These are phyloP conservation scores for Hylia prasina DNA, from an alignment of 2,113 vertebrate genomes.

Conservation along the genomic window DNA sequence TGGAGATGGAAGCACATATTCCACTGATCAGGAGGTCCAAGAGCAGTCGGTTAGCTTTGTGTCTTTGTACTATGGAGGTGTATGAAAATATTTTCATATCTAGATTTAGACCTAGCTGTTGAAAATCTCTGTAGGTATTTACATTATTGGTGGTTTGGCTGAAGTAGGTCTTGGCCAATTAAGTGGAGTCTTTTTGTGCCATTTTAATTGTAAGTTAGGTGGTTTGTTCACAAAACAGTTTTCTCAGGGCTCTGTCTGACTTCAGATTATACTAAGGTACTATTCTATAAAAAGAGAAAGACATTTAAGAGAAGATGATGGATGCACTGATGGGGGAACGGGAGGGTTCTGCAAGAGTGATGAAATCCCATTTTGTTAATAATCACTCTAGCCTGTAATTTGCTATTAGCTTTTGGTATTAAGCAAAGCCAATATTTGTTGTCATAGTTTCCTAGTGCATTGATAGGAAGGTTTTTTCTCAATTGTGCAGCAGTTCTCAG, in stretches of 20 bases:
- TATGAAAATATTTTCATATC: not conserved
- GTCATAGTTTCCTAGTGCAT: not conserved
- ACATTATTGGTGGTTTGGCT: constrained; percentile 16
- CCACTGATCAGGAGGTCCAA: not conserved
- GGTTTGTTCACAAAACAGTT: constrained; percentile 2
- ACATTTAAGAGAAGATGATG: not conserved
- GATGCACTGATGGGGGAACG: not conserved
- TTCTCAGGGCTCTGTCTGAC: constrained; percentile 14
- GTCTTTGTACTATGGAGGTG: not conserved
- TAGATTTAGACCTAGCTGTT: not conserved
- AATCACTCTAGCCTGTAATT: not conserved
- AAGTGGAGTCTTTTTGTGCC: not conserved
- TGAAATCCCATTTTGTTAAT: not conserved
- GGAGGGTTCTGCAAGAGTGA: not conserved
- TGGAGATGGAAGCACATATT: not conserved
- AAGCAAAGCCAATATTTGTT: not conserved
- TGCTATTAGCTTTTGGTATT: not conserved
- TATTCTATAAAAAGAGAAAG: not conserved
- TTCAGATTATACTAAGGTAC: not conserved
- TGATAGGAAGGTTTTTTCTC: not conserved
- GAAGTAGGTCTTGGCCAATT: constrained; percentile 20
- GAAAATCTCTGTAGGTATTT: not conserved
- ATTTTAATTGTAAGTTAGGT: constrained; percentile 16
- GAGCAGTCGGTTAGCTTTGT: not conserved
- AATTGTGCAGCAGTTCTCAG: not conserved